Evolutionary conservation across 2,888 invertebrate species (phyloP).

Genomic region (Charanyca ferruginea): DNA sequence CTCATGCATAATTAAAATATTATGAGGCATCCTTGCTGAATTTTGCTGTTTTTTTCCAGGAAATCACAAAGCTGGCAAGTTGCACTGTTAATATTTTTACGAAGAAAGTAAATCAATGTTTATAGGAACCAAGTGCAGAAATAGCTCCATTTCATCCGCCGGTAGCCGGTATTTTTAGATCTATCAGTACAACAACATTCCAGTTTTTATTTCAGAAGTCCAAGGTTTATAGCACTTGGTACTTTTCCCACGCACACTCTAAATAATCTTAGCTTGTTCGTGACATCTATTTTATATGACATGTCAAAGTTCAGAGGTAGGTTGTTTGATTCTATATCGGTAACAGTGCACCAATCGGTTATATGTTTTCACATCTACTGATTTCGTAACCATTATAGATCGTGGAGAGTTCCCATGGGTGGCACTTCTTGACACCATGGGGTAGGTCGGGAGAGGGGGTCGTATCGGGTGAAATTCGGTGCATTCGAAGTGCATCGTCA

Average conservation of each 20-base stretch:
- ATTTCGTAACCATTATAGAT: conserved; percentile 58
- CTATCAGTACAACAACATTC: neutral
- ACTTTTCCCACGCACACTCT: conserved; percentile 16
- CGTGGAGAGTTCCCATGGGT: conserved; percentile 42
- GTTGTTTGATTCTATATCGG: conserved; percentile 14
- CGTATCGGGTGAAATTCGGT: conserved; percentile 70
- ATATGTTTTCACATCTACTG: conserved; percentile 28
- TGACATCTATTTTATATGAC: conserved; percentile 15
- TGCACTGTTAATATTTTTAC: neutral
- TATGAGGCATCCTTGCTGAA: no score
- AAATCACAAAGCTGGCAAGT: neutral
- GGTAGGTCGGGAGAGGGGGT: conserved; percentile 77
- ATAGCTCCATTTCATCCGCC: neutral
- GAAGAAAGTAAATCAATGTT: neutral
- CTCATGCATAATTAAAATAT: neutral
- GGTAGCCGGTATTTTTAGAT: neutral
- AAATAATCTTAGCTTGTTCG: neutral
- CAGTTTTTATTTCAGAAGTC: neutral
- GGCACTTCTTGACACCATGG: conserved; percentile 65
- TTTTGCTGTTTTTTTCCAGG: neutral
- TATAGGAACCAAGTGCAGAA: neutral
- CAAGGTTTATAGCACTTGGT: neutral
- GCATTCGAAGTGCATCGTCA: conserved; percentile 82
- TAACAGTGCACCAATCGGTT: conserved; percentile 6
- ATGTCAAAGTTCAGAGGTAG: conserved; percentile 25